phyloP scores from a whole-genome alignment of 1,140 invertebrate genomes.

The Maniola jurtina region DNA sequence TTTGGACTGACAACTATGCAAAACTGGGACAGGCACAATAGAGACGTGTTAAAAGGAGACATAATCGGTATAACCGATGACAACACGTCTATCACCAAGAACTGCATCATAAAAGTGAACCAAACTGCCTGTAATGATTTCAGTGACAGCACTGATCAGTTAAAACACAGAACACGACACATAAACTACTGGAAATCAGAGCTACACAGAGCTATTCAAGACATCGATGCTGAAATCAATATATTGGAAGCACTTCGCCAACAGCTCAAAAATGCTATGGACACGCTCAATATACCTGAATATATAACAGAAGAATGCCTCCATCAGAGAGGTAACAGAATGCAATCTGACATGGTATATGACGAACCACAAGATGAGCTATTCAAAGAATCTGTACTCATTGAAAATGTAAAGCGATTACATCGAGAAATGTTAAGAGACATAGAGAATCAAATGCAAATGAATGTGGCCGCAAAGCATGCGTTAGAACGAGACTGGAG shows the following conservation, averaged over 20 bases:
- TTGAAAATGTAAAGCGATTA: conserved; percentile 80
- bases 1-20: conserved; percentile 53
- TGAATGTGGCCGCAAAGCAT: conserved; percentile 86
- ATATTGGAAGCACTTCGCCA: conserved; percentile 80
- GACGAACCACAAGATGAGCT: conserved; percentile 90
- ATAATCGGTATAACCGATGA: conserved; percentile 61
- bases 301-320: conserved; percentile 85
- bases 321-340: conserved; percentile 83
- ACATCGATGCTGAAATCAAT: conserved; percentile 82
- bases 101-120: conserved; percentile 69
- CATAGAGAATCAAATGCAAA: conserved; percentile 85
- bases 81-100: conserved; percentile 66
- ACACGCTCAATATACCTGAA: conserved; percentile 81
- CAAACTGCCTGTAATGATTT: conserved; percentile 63
- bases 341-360: conserved; percentile 88
- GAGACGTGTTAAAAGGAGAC: conserved; percentile 60
- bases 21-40: conserved; percentile 64
- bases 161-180: conserved; percentile 80
- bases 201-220: conserved; percentile 81
- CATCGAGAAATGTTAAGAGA: conserved; percentile 80
- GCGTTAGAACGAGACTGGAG: conserved; percentile 91
- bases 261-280: conserved; percentile 82
- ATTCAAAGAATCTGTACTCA: conserved; percentile 83
- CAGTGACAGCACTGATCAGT: conserved; percentile 80
- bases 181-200: conserved; percentile 84